Evolutionary conservation across 1,140 invertebrate species (phyloP).

Genomic region (Scaptomyza hsui): DNA sequence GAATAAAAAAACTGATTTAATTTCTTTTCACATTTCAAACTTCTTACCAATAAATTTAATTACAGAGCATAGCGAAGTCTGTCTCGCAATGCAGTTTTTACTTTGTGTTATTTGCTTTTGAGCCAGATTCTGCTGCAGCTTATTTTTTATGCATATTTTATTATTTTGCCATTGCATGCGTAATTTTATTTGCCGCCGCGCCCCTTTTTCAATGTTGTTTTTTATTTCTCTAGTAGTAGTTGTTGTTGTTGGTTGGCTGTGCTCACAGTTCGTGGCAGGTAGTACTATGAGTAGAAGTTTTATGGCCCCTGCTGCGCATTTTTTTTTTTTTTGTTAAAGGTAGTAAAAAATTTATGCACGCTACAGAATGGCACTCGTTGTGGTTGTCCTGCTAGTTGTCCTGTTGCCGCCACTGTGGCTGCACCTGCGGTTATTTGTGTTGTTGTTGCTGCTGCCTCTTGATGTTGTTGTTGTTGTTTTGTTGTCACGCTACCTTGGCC

Average conservation of each 20-base stretch:
- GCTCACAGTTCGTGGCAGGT: slow-evolving; percentile 57
- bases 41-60: no score
- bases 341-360: slow-evolving; percentile 70
- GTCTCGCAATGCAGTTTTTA: not conserved
- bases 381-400: slow-evolving; percentile 34
- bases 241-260: slow-evolving; percentile 16
- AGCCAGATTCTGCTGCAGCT: slow-evolving; percentile 73
- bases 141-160: slow-evolving; percentile 82
- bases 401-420: slow-evolving; percentile 64
- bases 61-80: slow-evolving; percentile 21
- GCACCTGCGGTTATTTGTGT: slow-evolving; percentile 52
- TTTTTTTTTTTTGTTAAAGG: slow-evolving; percentile 10
- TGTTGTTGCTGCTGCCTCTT: slow-evolving; percentile 11
- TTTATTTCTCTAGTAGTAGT: not conserved
- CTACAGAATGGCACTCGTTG: slow-evolving; percentile 61
- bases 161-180: slow-evolving; percentile 80
- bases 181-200: slow-evolving; percentile 73
- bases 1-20: no score
- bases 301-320: slow-evolving; percentile 61
- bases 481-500: slow-evolving; percentile 55
- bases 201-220: slow-evolving; percentile 28
- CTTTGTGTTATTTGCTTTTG: slow-evolving; percentile 3
- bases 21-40: no score
- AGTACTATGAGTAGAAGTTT: slow-evolving; percentile 57
- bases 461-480: slow-evolving; percentile 35